A percentile compares a stretch with the other conserved stretches of the same genome.
Evolutionary conservation across 2,113 vertebrate genomes (phyloP).

Genomic region (Clarias macrocephalus): DNA sequence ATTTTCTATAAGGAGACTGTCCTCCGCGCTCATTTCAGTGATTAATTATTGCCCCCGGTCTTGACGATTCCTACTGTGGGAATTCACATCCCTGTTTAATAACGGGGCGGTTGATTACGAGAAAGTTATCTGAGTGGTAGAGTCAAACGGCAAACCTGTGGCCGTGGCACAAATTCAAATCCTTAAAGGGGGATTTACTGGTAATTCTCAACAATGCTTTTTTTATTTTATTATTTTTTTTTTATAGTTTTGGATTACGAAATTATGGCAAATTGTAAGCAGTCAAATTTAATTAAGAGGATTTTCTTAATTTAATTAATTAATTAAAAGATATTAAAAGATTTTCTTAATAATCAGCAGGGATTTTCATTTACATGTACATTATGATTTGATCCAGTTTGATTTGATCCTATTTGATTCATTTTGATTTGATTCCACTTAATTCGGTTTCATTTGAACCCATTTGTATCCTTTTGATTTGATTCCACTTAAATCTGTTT

Average conservation of each 20-base stretch:
- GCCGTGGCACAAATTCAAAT: neutral
- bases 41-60: conserved; percentile 9
- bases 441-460: too few relatives aligned
- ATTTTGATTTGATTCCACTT: neutral
- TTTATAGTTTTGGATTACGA: neutral
- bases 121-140: neutral
- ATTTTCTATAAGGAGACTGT: too few relatives aligned
- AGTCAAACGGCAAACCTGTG: neutral
- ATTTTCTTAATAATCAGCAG: neutral
- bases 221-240: too few relatives aligned
- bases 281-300: too few relatives aligned
- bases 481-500: too few relatives aligned
- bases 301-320: neutral
- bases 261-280: neutral
- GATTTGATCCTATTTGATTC: neutral
- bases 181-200: neutral
- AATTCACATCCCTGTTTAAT: conserved; percentile 52
- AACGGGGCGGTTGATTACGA: conserved; percentile 51
- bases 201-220: neutral
- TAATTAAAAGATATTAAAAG: neutral
- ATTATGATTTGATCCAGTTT: neutral
- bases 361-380: neutral
- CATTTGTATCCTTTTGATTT: too few relatives aligned
- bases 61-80: conserved; percentile 47
- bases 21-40: neutral